Base-by-base conservation (phyloP, 2,113 vertebrate genomes). In the Pteruthius melanotis region DNA sequence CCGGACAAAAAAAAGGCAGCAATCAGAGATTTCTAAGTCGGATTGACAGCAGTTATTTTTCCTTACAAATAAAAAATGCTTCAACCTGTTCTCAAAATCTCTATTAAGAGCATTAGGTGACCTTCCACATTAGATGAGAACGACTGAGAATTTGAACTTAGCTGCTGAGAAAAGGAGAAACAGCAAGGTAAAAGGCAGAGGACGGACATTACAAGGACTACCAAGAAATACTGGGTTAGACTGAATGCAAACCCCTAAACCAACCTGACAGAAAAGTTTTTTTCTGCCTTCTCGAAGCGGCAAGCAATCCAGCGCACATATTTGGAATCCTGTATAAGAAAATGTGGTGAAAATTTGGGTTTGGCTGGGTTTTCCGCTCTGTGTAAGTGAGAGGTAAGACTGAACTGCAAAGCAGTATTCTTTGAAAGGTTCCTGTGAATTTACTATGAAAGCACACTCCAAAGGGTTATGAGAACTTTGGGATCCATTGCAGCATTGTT, bases 401-500 rank as follows among this genome's bases (percentile, higher is more conserved):
- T 63, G 66, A 93, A 66, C 6, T 26, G 52, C 69, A 66, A 65
- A 83, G 53, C 42, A 69, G 42, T 72, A 77, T 81, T 82, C 63
- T 90, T 85, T 77, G 70, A 83, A 88, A 83, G 24, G 42, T 91
- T 95, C 59, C 70, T 2, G 0, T 83, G 82, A 85, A 80, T 95
- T 91, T 85, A 70, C 54, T 90, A 10, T 0, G 0, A 79, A 2
- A 88, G 35, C 31, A 68, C 40, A 37, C 64, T 89, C 82, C 18
- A n/a, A 72, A 69, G 3, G 5, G 21, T 93, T 96, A 92, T 59
- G 45, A 87, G 90, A 91, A 91, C 75, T 75, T 60, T 39, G 94
- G 77, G 93, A 96, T 91, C 71, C 39, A 59, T 80, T 91, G 70
- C 47, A 94, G 24, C 24, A 66, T 50, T 83, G 27, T 80, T 96